A percentile compares a stretch with the other conserved stretches of the same genome.
Evolutionary conservation across 2,113 vertebrate species (phyloP).

Genomic region (Thamnophis sirtalis): DNA sequence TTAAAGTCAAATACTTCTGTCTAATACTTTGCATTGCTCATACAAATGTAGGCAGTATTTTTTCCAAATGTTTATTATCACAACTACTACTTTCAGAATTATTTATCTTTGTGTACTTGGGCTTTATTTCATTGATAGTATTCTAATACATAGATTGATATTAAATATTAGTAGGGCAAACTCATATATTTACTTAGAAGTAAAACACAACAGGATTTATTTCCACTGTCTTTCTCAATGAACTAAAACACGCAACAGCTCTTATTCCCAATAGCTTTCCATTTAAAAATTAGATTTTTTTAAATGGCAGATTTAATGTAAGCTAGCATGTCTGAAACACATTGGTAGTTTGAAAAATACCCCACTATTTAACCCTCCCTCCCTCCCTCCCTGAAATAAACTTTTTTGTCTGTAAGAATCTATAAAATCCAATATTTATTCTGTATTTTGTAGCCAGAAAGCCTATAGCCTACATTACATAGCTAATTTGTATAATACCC

Average conservation of each 20-base stretch:
- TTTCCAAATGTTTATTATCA: background rate
- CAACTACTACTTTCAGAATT: background rate
- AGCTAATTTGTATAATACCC: background rate
- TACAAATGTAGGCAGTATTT: background rate
- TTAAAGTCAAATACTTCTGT: background rate
- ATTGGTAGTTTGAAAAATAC: background rate
- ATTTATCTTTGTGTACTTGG: background rate
- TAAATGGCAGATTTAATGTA: background rate
- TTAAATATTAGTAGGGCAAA: background rate
- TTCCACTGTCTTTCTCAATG: background rate
- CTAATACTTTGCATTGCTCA: background rate
- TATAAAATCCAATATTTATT: background rate
- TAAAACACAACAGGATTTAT: background rate
- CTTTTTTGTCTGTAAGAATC: background rate
- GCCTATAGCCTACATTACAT: background rate
- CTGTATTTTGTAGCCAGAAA: background rate
- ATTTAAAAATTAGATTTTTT: background rate
- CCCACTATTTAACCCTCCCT: background rate
- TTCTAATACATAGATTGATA: background rate
- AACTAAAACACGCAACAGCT: background rate
- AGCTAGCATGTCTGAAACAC: background rate
- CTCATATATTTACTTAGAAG: background rate
- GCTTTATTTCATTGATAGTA: background rate
- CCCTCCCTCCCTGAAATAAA: background rate
- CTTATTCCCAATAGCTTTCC: background rate